Evolutionary conservation across 2,113 vertebrate genomes (phyloP).

Genomic region (Desmodus rotundus): DNA sequence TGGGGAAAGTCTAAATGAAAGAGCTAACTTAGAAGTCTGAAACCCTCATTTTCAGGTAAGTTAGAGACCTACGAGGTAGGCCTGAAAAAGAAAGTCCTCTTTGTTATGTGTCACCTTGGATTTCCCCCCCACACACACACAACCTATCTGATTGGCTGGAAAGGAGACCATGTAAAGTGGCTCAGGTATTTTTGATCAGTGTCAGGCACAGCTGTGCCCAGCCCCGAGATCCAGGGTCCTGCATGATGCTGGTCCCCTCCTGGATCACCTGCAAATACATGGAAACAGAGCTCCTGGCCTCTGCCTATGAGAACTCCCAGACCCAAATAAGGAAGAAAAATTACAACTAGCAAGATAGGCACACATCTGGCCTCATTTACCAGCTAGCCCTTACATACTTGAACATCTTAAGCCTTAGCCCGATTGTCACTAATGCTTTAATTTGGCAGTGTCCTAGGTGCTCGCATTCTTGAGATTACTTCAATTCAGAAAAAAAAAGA

Average conservation of each 20-base stretch:
- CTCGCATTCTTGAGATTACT: not conserved
- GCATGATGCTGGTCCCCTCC: constrained; percentile 20
- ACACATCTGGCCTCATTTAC: not conserved
- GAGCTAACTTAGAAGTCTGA: accelerated
- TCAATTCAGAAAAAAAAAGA: no score
- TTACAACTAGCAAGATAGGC: not conserved
- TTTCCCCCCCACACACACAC: accelerated
- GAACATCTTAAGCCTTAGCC: no score
- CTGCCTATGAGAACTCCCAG: constrained; percentile 55
- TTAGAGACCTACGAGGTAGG: not conserved
- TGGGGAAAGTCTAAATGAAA: not conserved
- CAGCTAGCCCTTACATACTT: not conserved
- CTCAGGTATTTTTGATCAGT: constrained; percentile 56
- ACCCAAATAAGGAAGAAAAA: constrained; percentile 49
- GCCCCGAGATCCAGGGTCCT: constrained; percentile 53
- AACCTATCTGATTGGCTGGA: not conserved
- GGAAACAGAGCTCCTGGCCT: constrained; percentile 38
- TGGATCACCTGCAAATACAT: constrained; percentile 46
- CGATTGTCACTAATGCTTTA: accelerated
- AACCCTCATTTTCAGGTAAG: accelerated
- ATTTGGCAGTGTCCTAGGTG: not conserved
- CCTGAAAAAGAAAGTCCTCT: not conserved
- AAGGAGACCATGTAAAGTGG: not conserved
- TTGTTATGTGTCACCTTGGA: accelerated
- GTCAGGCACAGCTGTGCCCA: constrained; percentile 23